Base-by-base conservation (phyloP, 2,113 vertebrate species). In the Etia nguti region DNA sequence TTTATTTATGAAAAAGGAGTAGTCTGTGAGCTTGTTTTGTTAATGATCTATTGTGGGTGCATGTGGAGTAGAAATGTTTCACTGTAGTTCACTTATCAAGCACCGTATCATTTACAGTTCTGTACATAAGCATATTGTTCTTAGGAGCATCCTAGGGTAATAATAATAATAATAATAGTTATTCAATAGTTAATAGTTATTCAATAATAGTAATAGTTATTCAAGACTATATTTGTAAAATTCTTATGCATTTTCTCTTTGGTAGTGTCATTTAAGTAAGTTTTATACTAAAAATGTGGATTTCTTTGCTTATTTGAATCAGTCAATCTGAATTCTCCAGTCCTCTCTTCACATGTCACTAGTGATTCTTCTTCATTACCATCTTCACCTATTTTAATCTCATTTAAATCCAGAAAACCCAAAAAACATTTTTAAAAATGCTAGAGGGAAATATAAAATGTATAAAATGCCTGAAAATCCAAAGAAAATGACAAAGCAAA, bases 391-490 rank as follows among this genome's bases (percentile, higher is more conserved):
- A 20, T 50, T 77, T 50, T 50, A 31, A 20, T 31, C 26, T 77
- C 26, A 20, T 31, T 77, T 50, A 31, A 50, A 77, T 31, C 1
- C 70, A 77, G 24, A 75, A 12, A 18, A 29, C 24, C 26, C 24
- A 13, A 31, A 50, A 31, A 1, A 11, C 59, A 11, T 62, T 62
- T 6, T 0, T 20, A 20, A 1, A 0, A n/a, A n/a, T 36, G 18
- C 36, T 62, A 1, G 18, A 75, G 41, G 41, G 6, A 48, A 75
- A 75, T 75, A 11, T 75, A 20, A 26, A 11, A 73, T 24, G 5
- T 73, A 2, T 73, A 48, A 75, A 75, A 20, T 5, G 24, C 10
- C 41, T 50, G 10, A 75, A 75, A 50, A 50, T 18, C 24, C 10
- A 50, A 75, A 12, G 43, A 48, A 73, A 73, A 26, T 46, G 12